Base-by-base conservation (phyloP, 2,797 vertebrate species). In the Phalanger gymnotis region DNA sequence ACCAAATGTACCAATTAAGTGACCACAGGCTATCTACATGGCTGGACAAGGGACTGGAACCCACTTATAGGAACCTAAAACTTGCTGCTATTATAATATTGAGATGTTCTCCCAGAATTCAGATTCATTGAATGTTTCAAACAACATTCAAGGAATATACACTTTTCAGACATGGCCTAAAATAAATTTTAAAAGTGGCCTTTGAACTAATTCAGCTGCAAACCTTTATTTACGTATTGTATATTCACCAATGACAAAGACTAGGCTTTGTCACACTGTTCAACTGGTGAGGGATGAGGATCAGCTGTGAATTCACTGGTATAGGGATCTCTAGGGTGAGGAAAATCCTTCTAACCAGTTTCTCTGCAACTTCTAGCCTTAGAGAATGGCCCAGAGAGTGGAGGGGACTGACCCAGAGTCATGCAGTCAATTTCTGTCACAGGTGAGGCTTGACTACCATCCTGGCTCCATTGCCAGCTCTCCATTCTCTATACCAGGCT, bases 111-210 rank as follows among this genome's bases (percentile, higher is more conserved):
- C 53, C 2, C 40, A 53, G 95, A 94, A 95, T 54, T 91, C 0
- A 4, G 90, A 30, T 47, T 53, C 5, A 96, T 4, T 27, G 54
- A 66, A 52, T 3, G 51, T 55, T 54, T 92, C 54, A n/a, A 5
- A n/a, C 57, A 27, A 14, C 12, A 53, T 30, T 0, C 4, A 54
- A 4, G 52, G 47, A 53, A 14, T 16, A 81, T 13, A 93, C 81
- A 28, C 11, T 66, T 53, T 51, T 54, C 53, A 57, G 31, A 55
- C 6, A 73, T 34, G 4, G 22, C 40, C 22, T 81, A 81, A 81
- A 81, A 47, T 81, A 25, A 81, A 81, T 25, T 81, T 53, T 93
- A 93, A 92, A 91, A 52, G 30, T n/a, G 87, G 90, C 30, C 92
- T 54, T 53, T 52, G 47, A 90, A 55, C 53, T 53, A 5, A 73